Base-by-base conservation (phyloP, 2,113 vertebrate species). In the Cepphus grylle region DNA sequence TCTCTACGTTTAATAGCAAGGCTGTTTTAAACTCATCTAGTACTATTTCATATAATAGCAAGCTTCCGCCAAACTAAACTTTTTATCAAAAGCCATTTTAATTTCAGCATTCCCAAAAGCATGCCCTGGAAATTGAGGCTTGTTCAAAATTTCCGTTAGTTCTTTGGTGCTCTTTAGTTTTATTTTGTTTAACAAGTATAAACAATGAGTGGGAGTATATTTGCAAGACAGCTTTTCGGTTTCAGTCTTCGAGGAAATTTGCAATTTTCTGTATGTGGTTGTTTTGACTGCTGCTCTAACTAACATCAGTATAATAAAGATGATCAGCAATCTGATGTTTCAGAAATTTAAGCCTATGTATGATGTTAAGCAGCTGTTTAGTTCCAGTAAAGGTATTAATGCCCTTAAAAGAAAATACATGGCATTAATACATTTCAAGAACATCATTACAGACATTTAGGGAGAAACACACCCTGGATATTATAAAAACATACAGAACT, bases 391-490 rank as follows among this genome's bases (percentile, higher is more conserved):
- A 55, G 16, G 49, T 74, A 80, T 22, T 78, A 71, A 73, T 11
- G 23, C 2, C 7, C 26, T 52, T 61, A 52, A 15, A 47, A 62
- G 42, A 52, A 16, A 72, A 23, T 42, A 59, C 42, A 42, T 15
- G 7, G 1, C 4, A 74, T 43, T 38, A 42, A 34, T 55, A 56
- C 0, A 9, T 53, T 40, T 56, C 47, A 36, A 83, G 4, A 88
- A 29, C 1, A 40, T 22, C 4, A 36, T 42, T 59, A 55, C 29
- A 81, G 32, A 21, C 55, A 58, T 85, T 74, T 15, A 47, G 11
- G 36, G 30, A 53, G 27, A 76, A 67, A 52, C 5, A 50, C 4
- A 34, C 1, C 3, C 18, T 3, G 0, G 1, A 8, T 66, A 7
- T 4, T 42, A 15, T 53, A 63, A 71, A 78, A 29, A 69, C 8